A percentile compares a stretch with the other conserved stretches of the same genome.
phyloP scores from a whole-genome alignment of 2,113 vertebrate species.

The Cichladusa arquata region DNA sequence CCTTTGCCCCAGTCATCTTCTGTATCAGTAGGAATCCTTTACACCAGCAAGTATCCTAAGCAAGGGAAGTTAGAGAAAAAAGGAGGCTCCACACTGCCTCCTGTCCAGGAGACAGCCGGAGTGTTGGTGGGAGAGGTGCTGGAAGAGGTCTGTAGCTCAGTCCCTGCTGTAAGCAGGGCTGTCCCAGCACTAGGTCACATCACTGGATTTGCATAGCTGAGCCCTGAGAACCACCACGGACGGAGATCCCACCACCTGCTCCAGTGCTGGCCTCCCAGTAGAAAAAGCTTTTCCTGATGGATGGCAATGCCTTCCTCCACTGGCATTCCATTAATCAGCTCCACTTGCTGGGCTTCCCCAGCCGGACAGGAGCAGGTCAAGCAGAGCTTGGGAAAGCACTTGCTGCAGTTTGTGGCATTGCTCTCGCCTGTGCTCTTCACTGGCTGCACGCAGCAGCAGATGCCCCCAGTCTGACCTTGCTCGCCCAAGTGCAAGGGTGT shows the following conservation, averaged over 20 bases:
- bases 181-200: not conserved
- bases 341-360: not conserved
- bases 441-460: not conserved
- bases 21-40: not conserved
- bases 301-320: not conserved
- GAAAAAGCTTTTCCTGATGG: not conserved
- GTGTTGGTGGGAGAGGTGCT: not conserved
- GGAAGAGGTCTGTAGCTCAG: not conserved
- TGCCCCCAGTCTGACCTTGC: not conserved
- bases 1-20: not conserved
- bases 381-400: not conserved
- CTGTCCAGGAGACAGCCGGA: not conserved
- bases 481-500: rapidly evolving
- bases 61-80: not conserved
- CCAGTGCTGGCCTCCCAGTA: not conserved
- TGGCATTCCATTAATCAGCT: conserved; percentile 23
- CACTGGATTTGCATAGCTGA: not conserved
- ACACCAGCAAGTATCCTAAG: not conserved
- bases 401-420: rapidly evolving
- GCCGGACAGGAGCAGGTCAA: not conserved
- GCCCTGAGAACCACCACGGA: not conserved
- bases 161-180: not conserved
- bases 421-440: not conserved
- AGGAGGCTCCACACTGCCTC: not conserved
- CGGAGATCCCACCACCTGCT: not conserved